Percentiles rank a stretch among this genome's conserved stretches.
Evolutionary conservation across 2,113 vertebrate species (phyloP).

Genomic region (Varanus komodoensis): DNA sequence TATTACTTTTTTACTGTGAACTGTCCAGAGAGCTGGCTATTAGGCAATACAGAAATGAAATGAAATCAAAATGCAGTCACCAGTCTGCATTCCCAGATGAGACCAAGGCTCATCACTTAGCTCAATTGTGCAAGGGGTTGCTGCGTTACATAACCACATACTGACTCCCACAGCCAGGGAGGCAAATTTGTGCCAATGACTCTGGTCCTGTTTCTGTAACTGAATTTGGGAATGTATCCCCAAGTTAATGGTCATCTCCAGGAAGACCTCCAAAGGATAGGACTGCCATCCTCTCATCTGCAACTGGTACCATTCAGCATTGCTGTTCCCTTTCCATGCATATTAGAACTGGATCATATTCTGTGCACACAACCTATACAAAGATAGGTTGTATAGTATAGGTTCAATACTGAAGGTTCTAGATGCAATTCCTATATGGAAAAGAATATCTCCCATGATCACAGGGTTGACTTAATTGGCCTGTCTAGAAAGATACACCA

Average conservation of each 20-base stretch:
- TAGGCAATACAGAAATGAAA: too few relatives aligned
- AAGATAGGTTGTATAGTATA: too few relatives aligned
- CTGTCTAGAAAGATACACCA: slow-evolving; percentile 31
- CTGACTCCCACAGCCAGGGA: neutral
- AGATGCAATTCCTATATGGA: neutral
- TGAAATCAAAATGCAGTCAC: too few relatives aligned
- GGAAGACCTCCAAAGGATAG: neutral
- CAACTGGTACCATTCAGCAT: neutral
- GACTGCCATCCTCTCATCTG: neutral
- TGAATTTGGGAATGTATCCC: neutral
- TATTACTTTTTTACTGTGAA: too few relatives aligned
- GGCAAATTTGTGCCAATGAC: neutral
- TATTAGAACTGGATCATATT: neutral
- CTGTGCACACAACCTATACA: neutral
- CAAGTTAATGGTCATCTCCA: too few relatives aligned
- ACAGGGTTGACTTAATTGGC: too few relatives aligned
- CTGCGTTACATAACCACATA: neutral
- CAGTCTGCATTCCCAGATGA: neutral
- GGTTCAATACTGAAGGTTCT: neutral
- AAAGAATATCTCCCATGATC: slow-evolving; percentile 23
- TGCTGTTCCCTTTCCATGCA: neutral
- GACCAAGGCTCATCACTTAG: neutral
- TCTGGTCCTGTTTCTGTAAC: neutral
- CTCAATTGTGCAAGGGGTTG: neutral
- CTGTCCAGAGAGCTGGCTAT: too few relatives aligned